A percentile compares a stretch with the other conserved stretches of the same genome.
Evolutionary conservation across 1,140 invertebrate species (phyloP).

Genomic region (Drosophila navojoa): DNA sequence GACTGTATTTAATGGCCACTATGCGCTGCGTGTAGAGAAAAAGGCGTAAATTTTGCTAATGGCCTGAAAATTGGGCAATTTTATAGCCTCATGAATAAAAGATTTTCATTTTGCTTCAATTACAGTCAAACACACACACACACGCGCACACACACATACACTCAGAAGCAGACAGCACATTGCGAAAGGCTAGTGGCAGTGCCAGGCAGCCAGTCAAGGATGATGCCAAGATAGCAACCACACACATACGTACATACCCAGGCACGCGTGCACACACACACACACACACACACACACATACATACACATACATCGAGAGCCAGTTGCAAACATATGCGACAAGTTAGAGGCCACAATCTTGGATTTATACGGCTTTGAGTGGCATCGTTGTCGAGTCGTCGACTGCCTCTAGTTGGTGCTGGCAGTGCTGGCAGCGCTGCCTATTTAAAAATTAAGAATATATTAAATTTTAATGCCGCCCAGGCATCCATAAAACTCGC

Average conservation of each 20-base stretch:
- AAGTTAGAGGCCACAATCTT: conserved; percentile 79
- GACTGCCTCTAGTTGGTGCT: conserved; percentile 40
- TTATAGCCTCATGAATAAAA: conserved; percentile 84
- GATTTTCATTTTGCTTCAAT: conserved; percentile 84
- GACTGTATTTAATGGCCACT: conserved; percentile 81
- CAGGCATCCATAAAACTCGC: conserved; percentile 42
- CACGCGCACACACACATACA: conserved; percentile 25
- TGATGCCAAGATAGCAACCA: conserved; percentile 75
- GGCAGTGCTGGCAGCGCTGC: conserved; percentile 32
- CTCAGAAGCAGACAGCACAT: conserved; percentile 21
- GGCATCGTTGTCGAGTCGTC: conserved; percentile 48
- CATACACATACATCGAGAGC: conserved; percentile 15
- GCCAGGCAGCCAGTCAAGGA: conserved; percentile 54
- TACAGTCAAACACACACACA: conserved; percentile 74
- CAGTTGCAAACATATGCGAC: conserved; percentile 62
- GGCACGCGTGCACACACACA: conserved; percentile 23
- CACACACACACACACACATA: conserved; percentile 19
- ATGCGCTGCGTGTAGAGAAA: conserved; percentile 79
- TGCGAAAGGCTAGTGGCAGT: conserved; percentile 41
- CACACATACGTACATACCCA: conserved; percentile 27
- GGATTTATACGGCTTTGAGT: conserved; percentile 79
- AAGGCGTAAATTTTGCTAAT: conserved; percentile 84
- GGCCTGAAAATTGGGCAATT: conserved; percentile 84
- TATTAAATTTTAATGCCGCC: conserved; percentile 68
- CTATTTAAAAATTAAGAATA: conserved; percentile 81